These are phyloP conservation scores for Ctenomys sociabilis DNA, from an alignment of 2,113 vertebrate genomes.

Conservation along the genomic window DNA sequence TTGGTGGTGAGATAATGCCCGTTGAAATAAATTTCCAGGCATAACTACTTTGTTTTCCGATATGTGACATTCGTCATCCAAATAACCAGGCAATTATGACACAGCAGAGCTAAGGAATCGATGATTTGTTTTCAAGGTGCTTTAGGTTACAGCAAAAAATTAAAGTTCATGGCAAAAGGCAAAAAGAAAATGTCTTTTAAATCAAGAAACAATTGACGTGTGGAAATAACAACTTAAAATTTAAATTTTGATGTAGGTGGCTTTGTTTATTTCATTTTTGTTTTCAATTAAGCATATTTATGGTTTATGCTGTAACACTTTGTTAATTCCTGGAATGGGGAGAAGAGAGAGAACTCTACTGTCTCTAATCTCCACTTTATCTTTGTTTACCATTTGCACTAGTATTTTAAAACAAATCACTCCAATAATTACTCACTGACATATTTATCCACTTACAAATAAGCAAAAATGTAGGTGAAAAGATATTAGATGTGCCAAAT, in stretches of 20 bases:
- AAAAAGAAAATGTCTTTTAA: neutral
- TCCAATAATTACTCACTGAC: neutral
- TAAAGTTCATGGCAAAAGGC: constrained; percentile 31
- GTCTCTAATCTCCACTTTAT: neutral
- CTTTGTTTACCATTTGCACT: neutral
- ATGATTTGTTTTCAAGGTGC: constrained; percentile 80
- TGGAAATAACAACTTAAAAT: constrained; percentile 45
- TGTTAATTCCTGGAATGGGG: rapidly evolving
- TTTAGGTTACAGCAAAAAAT: constrained; percentile 56
- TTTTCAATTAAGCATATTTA: constrained; percentile 40
- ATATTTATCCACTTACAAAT: neutral
- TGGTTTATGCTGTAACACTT: neutral
- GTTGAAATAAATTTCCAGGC: constrained; percentile 76
- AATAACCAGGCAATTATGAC: constrained; percentile 64
- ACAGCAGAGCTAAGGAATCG: constrained; percentile 18
- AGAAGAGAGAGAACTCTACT: neutral
- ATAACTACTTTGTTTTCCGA: constrained; percentile 79
- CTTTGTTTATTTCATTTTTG: constrained; percentile 28
- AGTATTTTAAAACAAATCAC: constrained; percentile 13
- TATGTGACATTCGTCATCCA: constrained; percentile 65
- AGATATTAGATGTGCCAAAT: neutral
- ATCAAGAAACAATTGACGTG: neutral
- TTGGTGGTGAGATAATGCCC: constrained; percentile 74
- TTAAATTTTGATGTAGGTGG: neutral
- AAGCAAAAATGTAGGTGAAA: neutral